phyloP scores from a whole-genome alignment of 1,140 invertebrate species.

The Charaxes varanes region DNA sequence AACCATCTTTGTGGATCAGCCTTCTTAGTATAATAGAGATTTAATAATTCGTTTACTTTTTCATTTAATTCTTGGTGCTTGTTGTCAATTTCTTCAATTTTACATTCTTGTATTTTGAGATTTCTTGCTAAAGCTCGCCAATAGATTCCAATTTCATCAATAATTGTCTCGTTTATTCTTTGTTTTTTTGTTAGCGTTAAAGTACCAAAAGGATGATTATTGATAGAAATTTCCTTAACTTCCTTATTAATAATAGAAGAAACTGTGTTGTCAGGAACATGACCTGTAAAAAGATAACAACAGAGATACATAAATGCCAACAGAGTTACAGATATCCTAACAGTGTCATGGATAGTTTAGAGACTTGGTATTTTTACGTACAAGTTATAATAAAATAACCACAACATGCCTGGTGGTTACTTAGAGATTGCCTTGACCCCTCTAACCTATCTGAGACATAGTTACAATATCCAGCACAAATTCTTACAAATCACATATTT shows the following conservation, averaged over 20 bases:
- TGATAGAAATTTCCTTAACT: conserved; percentile 16
- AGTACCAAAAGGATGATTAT: conserved; percentile 23
- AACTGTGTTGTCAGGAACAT: neutral
- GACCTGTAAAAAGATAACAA: neutral
- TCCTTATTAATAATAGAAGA: conserved; percentile 20
- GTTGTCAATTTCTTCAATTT: conserved; percentile 69
- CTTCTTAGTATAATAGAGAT: conserved; percentile 30
- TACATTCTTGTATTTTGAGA: conserved; percentile 67
- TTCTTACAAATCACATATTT: too few relatives aligned
- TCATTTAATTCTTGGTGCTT: conserved; percentile 24
- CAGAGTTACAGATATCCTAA: too few relatives aligned
- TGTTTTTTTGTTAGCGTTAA: conserved; percentile 37
- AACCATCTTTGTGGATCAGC: conserved; percentile 56
- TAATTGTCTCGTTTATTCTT: conserved; percentile 43
- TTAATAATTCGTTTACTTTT: conserved; percentile 39
- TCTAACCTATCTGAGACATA: too few relatives aligned
- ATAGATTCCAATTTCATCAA: conserved; percentile 66
- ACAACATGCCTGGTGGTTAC: too few relatives aligned
- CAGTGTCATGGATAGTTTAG: too few relatives aligned
- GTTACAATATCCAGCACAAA: too few relatives aligned
- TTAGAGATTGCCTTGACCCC: too few relatives aligned
- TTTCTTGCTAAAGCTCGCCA: conserved; percentile 75
- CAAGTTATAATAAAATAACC: too few relatives aligned
- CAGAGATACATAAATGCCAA: neutral
- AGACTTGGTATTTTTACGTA: too few relatives aligned